Evolutionary conservation across 2,888 invertebrate species (phyloP).

Genomic region (Heliconius sara): DNA sequence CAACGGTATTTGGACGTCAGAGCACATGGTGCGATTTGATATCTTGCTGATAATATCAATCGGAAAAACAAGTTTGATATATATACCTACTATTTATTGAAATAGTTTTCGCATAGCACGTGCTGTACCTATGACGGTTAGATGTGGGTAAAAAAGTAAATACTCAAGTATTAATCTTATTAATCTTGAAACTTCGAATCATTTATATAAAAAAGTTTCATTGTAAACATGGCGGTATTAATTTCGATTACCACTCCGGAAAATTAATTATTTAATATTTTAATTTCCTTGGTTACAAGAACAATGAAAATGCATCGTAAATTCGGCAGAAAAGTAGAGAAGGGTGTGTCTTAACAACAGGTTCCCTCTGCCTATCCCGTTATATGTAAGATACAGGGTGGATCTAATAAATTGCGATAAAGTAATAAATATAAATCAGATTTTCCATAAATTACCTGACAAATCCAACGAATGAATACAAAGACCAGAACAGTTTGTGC

Average conservation of each 20-base stretch:
- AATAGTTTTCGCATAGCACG: not conserved
- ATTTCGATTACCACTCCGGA: too few species aligned
- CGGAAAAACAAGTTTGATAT: not conserved
- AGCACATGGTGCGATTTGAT: constrained; percentile 16
- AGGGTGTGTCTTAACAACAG: not conserved
- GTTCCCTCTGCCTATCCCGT: not conserved
- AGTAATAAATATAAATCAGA: not conserved
- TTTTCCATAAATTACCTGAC: constrained; percentile 81
- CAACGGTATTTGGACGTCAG: not conserved
- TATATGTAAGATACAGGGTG: not conserved
- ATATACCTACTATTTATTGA: not conserved
- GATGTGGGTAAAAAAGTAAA: too few species aligned
- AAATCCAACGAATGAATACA: constrained; percentile 88
- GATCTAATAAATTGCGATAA: not conserved
- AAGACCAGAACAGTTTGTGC: constrained; percentile 90
- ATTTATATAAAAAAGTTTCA: too few species aligned
- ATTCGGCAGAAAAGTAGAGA: not conserved
- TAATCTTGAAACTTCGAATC: too few species aligned
- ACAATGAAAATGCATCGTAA: not conserved
- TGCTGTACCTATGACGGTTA: not conserved
- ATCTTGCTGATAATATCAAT: not conserved
- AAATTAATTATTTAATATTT: too few species aligned
- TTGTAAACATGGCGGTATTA: too few species aligned
- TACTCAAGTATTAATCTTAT: too few species aligned
- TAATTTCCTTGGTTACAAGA: too few species aligned